Evolutionary conservation across 2,888 invertebrate genomes (phyloP), one percentile per base, ranked within the genome.

Genomic region (Lordiphosa fenestrarum): DNA sequence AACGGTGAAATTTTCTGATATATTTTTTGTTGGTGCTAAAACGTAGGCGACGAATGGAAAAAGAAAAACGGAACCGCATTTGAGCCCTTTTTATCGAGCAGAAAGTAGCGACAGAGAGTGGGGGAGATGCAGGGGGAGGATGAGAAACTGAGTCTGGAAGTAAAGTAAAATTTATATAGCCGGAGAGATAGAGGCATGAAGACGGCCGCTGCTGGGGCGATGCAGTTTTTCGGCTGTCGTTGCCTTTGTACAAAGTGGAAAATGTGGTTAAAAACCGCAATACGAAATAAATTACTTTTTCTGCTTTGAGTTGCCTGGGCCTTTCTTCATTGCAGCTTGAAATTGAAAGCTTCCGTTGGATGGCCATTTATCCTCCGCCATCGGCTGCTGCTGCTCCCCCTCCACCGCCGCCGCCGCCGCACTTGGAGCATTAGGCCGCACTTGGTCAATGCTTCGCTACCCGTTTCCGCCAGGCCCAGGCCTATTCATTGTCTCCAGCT

Each of bases 231-330:
- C 48, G 84, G 69, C 84, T 76, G 78, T 77, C 75, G 82, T 66
- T 82, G 80, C 83, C 64, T 73, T 71, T 69, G 82, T 71, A 84
- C 80, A 80, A 80, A 80, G 80, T 80, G 80, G 80, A 80, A 80
- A 80, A 84, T 80, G 80, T 80, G 80, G 80, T 80, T 84, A 80
- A 84, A 80, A 80, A 84, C 80, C 80, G 84, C 84, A 80, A 73
- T 84, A 80, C 78, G 80, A 80, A 80, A 80, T 80, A 80, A 80
- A 80, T 80, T 80, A 84, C 80, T 80, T 80, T 84, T 81, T 81
- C 74, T 70, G 77, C 84, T 74, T 80, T 80, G 77, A 76, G 78
- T 60, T 74, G 78, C 56, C 65, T 55, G 51, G 47, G 38, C 42
- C 53, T 51, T 54, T 54, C 56, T 55, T 51, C 68, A 64, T 55